These are phyloP conservation scores for Porites cylindrica DNA, from an alignment of 92 coral and sea anemone genomes.

Conservation along the genomic window DNA sequence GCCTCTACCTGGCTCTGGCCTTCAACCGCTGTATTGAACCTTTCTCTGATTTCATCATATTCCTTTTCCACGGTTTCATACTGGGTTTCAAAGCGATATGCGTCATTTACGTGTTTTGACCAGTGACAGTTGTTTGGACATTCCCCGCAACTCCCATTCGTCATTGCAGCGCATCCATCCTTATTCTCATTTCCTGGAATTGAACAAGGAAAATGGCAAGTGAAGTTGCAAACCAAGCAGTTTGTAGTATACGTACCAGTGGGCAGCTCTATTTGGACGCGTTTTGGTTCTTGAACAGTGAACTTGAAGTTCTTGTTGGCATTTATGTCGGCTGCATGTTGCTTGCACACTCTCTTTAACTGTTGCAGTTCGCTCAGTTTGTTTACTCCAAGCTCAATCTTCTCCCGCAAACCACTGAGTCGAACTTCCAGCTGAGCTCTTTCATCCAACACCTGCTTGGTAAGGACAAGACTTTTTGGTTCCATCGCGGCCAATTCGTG, in stretches of 20 bases:
- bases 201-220: slow-evolving; percentile 53
- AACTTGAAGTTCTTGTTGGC: slow-evolving; percentile 51
- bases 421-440: slow-evolving; percentile 57
- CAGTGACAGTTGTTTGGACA: slow-evolving; percentile 29
- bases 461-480: slow-evolving; percentile 49
- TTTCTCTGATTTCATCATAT: slow-evolving; percentile 27
- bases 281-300: slow-evolving; percentile 28
- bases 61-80: slow-evolving; percentile 35
- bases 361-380: slow-evolving; percentile 39
- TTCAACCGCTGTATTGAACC: slow-evolving; percentile 26
- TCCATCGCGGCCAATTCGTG: slow-evolving; percentile 8
- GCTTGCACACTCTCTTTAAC: slow-evolving; percentile 31
- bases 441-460: slow-evolving; percentile 50
- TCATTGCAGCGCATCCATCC: slow-evolving; percentile 40
- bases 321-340: slow-evolving; percentile 54
- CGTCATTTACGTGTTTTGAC: slow-evolving; percentile 44
- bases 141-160: slow-evolving; percentile 4
- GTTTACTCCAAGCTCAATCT: slow-evolving; percentile 38
- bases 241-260: slow-evolving; percentile 47
- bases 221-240: slow-evolving; percentile 49
- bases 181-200: slow-evolving; percentile 44
- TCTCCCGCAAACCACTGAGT: slow-evolving; percentile 39
- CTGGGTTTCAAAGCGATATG: slow-evolving; percentile 32
- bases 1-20: slow-evolving; percentile 44
- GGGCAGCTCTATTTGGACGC: slow-evolving; percentile 15